Evolutionary conservation across 2,888 invertebrate species (phyloP), one percentile per base, ranked within the genome.

Genomic region (Diabrotica balteata): DNA sequence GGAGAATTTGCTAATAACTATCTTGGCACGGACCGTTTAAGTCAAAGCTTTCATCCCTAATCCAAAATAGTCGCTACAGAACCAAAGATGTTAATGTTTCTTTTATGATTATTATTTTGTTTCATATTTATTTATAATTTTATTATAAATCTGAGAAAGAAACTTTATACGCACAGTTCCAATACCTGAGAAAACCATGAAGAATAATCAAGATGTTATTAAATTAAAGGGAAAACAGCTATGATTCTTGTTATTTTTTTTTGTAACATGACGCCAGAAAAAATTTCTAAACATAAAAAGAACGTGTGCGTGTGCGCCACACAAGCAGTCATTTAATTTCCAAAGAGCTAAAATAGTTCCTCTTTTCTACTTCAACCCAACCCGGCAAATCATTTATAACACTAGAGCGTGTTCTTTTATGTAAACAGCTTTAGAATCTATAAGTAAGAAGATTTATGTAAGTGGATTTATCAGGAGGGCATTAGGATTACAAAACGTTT

Each of bases 401-500:
- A 47, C 47, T 60, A 57, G 61, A 68, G 64, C 71, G 69, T 66
- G 71, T 69, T 69, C 71, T 65, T 69, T 65, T 65, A 67, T 72
- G 72, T 72, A 72, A 72, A 72, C 72, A 70, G 66, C 66, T 70
- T 60, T 60, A 47, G 61, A 55, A 61, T 68, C 61, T 58, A 64
- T 58, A 64, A 67, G 62, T 72, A 70, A 71, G 70, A 69, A 72
- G 74, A 72, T 74, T 72, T 66, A 69, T 68, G 59, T 72, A 72
- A 73, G 74, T 74, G 71, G 74, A 71, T 74, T 74, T 73, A 74
- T 70, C 72, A 50, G 65, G 66, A 66, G 54, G 66, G 72, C 70
- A 71, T 72, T 72, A 63, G 70, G 70, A 72, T 72, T 70, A 73
- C 71, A 72, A 69, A 72, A 70, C 59, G 68, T 60, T 67, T 53